phyloP scores from a whole-genome alignment of 2,888 invertebrate genomes.

The Tetropium fuscum region DNA sequence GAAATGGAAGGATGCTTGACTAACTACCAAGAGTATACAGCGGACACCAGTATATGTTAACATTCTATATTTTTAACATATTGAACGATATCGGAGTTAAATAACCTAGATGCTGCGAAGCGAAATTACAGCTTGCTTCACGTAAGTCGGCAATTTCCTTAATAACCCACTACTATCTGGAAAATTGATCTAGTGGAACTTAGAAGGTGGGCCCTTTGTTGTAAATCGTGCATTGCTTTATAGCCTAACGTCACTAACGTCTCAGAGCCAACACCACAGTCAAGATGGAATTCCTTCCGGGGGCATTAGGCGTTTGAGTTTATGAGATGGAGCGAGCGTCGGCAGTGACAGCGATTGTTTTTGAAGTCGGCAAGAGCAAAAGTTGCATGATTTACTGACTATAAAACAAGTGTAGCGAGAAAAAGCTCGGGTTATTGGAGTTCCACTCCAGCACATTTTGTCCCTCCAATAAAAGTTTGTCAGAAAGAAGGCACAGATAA shows the following conservation, averaged over 20 bases:
- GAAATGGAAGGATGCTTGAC: too few species aligned
- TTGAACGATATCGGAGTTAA: too few species aligned
- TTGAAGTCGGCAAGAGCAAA: constrained; percentile 9
- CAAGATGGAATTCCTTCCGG: constrained; percentile 14
- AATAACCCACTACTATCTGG: not conserved
- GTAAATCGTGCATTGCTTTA: not conserved
- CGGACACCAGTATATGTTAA: too few species aligned
- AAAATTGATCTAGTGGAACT: not conserved
- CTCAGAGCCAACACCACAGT: constrained; percentile 7
- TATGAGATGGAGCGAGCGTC: constrained; percentile 3
- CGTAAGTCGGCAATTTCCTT: not conserved
- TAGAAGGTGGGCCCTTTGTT: not conserved
- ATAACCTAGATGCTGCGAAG: too few species aligned
- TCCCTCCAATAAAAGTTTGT: constrained; percentile 24
- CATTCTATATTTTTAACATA: too few species aligned
- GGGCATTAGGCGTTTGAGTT: constrained; percentile 6
- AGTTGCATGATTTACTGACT: constrained; percentile 25
- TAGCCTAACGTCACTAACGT: constrained; percentile 3
- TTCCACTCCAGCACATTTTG: constrained; percentile 12
- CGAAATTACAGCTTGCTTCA: not conserved
- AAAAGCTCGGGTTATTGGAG: constrained; percentile 22
- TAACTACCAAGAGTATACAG: too few species aligned
- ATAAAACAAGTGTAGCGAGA: constrained; percentile 28
- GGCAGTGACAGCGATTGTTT: constrained; percentile 17
- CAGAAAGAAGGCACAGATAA: constrained; percentile 22